phyloP scores from a whole-genome alignment of 2,113 vertebrate genomes.

The Platysternon megacephalum region DNA sequence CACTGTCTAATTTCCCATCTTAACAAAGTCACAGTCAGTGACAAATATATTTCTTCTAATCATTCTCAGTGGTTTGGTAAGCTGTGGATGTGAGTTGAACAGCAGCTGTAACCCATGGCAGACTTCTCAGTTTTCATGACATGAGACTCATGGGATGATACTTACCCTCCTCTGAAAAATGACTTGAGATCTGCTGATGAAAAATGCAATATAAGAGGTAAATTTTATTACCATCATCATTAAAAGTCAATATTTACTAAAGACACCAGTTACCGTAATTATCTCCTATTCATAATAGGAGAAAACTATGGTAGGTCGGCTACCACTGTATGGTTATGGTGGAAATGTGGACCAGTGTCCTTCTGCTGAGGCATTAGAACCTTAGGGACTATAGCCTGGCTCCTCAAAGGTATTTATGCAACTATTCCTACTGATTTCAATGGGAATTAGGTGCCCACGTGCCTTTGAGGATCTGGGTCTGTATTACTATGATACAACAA shows the following conservation, averaged over 20 bases:
- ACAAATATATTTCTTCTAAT: background rate
- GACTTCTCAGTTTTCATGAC: background rate
- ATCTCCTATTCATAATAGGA: background rate
- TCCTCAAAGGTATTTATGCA: background rate
- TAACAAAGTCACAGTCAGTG: background rate
- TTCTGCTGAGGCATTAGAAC: background rate
- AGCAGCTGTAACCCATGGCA: too few relatives aligned
- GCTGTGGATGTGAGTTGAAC: background rate
- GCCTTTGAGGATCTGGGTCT: background rate
- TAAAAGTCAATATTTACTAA: background rate
- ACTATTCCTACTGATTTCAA: background rate
- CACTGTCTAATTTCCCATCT: background rate
- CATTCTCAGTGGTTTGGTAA: background rate
- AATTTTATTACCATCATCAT: background rate
- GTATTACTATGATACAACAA: background rate
- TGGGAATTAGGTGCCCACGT: background rate
- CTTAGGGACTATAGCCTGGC: background rate
- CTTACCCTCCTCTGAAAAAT: background rate
- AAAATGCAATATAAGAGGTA: background rate
- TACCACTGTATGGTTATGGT: background rate
- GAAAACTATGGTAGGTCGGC: background rate
- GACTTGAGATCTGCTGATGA: background rate
- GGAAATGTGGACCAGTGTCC: background rate
- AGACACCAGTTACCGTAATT: background rate
- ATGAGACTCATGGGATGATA: background rate